phyloP scores from a whole-genome alignment of 2,797 vertebrate species.

The Nannoperca australis region DNA sequence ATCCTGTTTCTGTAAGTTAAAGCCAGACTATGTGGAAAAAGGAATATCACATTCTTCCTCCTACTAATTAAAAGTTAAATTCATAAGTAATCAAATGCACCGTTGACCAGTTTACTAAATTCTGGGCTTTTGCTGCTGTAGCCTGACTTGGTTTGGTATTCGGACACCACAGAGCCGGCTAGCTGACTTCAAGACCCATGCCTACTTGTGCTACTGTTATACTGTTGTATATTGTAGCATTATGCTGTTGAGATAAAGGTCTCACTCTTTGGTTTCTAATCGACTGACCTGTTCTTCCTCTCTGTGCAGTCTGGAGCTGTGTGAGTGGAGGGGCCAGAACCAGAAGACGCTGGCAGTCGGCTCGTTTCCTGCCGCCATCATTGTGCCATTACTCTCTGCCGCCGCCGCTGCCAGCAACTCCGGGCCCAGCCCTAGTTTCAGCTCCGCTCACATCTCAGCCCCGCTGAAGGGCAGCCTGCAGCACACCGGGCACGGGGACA shows the following conservation, averaged over 20 bases:
- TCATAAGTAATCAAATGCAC: background rate
- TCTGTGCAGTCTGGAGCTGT: slow-evolving; percentile 83
- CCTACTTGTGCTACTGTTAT: background rate
- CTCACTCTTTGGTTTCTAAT: background rate
- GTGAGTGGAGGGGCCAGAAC: slow-evolving; percentile 92
- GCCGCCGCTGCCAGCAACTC: slow-evolving; percentile 1
- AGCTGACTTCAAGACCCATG: background rate
- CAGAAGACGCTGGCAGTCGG: slow-evolving; percentile 86
- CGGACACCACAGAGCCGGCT: background rate
- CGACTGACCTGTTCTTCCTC: background rate
- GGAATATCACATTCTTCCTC: background rate
- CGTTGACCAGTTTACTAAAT: background rate
- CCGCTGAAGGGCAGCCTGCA: slow-evolving; percentile 83
- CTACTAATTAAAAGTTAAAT: background rate
- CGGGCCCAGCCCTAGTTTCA: background rate
- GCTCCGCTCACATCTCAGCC: slow-evolving; percentile 69
- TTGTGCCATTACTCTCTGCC: slow-evolving; percentile 38
- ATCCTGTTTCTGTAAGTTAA: background rate
- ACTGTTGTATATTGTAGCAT: background rate
- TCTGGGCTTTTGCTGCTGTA: background rate
- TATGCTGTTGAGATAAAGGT: no score
- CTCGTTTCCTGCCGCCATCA: slow-evolving; percentile 85
- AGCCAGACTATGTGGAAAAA: background rate
- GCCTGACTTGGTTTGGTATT: background rate
- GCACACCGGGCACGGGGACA: slow-evolving; percentile 82